These are phyloP conservation scores for Clamator glandarius DNA, from an alignment of 2,797 vertebrate genomes.

Conservation along the genomic window DNA sequence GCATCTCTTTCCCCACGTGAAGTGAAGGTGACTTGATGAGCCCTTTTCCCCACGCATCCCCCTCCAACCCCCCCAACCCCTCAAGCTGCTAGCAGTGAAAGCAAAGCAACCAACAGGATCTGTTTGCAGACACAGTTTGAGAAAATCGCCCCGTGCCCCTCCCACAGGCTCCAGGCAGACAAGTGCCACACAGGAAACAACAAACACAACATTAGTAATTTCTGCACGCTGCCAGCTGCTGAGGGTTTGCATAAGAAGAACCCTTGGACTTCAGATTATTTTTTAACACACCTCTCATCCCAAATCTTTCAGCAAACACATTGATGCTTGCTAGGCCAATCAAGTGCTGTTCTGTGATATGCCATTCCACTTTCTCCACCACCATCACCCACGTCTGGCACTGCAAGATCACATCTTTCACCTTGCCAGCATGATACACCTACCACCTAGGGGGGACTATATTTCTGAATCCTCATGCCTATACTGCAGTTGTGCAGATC, in stretches of 20 bases:
- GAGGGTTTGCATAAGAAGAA: slow-evolving; percentile 63
- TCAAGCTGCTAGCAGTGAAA: slow-evolving; percentile 5
- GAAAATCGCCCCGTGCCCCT: slow-evolving; percentile 29
- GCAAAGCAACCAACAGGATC: slow-evolving; percentile 19
- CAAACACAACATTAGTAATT: slow-evolving; percentile 56
- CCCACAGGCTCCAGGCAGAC: neutral
- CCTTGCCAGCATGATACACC: neutral
- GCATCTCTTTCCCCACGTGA: rapidly evolving
- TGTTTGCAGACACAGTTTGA: neutral
- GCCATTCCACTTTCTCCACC: neutral
- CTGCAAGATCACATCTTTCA: neutral
- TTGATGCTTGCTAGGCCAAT: neutral
- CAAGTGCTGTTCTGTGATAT: neutral
- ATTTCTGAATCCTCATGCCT: neutral
- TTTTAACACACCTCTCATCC: slow-evolving; percentile 44
- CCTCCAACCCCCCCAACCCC: too few species aligned
- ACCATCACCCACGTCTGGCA: neutral
- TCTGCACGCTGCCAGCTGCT: slow-evolving; percentile 55
- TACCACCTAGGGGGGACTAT: rapidly evolving
- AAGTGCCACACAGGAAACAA: neutral
- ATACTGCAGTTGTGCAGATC: neutral
- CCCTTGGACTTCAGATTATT: slow-evolving; percentile 68
- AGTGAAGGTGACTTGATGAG: neutral
- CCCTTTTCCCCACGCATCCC: too few species aligned
- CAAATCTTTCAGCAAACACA: slow-evolving; percentile 46